phyloP scores from a whole-genome alignment of 2,113 vertebrate genomes.

The Mastomys natalensis region DNA sequence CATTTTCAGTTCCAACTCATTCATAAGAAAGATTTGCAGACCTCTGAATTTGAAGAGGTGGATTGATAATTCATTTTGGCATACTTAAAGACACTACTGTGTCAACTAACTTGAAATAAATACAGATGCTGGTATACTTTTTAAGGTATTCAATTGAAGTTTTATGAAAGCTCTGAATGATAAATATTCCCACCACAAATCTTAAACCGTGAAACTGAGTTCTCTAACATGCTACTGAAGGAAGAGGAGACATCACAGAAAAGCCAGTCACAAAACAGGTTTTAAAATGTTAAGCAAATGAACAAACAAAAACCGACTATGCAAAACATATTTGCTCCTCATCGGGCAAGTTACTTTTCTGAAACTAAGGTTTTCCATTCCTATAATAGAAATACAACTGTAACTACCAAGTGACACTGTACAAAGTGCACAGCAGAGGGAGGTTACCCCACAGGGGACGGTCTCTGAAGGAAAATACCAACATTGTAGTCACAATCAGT shows the following conservation, averaged over 20 bases:
- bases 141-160: not conserved
- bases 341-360: not conserved
- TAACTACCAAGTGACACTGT: not conserved
- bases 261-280: not conserved
- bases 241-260: not conserved
- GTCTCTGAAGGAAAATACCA: not conserved
- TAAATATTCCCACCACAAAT: not conserved
- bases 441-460: not conserved
- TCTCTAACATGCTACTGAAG: not conserved
- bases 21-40: not conserved
- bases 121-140: not conserved
- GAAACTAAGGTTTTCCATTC: not conserved
- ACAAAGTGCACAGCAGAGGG: not conserved
- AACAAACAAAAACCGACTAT: not conserved
- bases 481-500: not conserved
- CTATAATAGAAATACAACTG: slow-evolving; percentile 26
- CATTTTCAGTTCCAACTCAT: not conserved
- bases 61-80: not conserved
- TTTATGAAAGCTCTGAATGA: not conserved
- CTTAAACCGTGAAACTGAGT: not conserved
- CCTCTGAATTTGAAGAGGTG: not conserved
- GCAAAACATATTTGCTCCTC: not conserved
- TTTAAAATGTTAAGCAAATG: not conserved
- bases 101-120: not conserved
- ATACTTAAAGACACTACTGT: not conserved